Evolutionary conservation across 2,797 vertebrate species (phyloP).

Genomic region (Danio albolineatus): DNA sequence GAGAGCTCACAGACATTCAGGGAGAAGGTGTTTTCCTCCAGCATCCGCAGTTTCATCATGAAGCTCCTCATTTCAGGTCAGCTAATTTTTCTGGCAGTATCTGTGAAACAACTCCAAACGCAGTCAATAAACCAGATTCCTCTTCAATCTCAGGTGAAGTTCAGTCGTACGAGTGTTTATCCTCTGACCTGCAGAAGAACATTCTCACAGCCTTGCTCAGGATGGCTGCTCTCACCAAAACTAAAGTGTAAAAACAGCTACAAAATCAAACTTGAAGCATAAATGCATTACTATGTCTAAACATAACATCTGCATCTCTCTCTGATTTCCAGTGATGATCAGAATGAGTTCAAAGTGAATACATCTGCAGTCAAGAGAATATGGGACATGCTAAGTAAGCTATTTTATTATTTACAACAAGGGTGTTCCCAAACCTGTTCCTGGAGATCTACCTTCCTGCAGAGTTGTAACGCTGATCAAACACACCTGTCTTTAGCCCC

Average conservation of each 20-base stretch:
- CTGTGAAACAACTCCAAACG: background rate
- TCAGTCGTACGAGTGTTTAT: slow-evolving; percentile 86
- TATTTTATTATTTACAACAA: no score
- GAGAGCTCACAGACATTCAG: slow-evolving; percentile 76
- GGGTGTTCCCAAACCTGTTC: no score
- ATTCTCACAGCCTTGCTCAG: slow-evolving; percentile 82
- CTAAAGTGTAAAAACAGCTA: slow-evolving; percentile 79
- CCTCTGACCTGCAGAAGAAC: slow-evolving; percentile 92
- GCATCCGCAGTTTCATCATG: slow-evolving; percentile 79
- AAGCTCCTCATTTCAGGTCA: slow-evolving; percentile 87
- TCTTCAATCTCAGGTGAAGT: slow-evolving; percentile 75
- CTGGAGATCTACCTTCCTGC: no score
- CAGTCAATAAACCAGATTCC: background rate
- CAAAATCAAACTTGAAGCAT: background rate
- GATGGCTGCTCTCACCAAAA: slow-evolving; percentile 79
- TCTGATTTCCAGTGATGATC: slow-evolving; percentile 68
- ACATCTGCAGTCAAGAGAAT: slow-evolving; percentile 69
- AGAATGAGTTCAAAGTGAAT: slow-evolving; percentile 72
- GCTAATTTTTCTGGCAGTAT: background rate
- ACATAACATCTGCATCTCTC: background rate
- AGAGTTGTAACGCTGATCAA: no score
- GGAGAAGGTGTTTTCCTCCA: slow-evolving; percentile 83
- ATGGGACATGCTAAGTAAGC: slow-evolving; percentile 70
- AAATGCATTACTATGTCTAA: no score
- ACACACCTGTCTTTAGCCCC: no score